Conservation (phyloP, 2,797 vertebrate genomes). For the Phoebastria nigripes region DNA sequence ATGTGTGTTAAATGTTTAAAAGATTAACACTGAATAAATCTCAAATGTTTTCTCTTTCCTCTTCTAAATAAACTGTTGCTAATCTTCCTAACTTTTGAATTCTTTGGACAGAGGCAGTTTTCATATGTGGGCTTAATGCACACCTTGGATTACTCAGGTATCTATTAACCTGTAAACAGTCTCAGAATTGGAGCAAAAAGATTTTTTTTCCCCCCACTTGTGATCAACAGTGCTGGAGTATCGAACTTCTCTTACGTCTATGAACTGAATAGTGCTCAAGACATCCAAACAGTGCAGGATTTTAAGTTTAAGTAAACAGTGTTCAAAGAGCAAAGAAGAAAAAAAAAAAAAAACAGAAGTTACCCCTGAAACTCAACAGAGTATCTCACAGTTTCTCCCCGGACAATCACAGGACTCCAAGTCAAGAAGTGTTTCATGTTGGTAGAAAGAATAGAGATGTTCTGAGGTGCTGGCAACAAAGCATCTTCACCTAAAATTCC, state of each 20-base stretch:
- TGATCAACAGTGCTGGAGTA: not conserved
- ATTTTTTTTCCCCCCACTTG: not conserved
- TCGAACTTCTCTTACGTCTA: not conserved
- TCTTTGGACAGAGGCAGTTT: not conserved
- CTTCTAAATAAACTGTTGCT: not conserved
- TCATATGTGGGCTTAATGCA: not conserved
- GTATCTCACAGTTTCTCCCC: constrained; percentile 66
- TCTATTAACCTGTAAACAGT: not conserved
- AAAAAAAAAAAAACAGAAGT: not conserved
- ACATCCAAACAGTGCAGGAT: not conserved
- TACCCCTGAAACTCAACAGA: constrained; percentile 80
- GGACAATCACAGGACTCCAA: constrained; percentile 69
- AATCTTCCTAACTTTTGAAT: not conserved
- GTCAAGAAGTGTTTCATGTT: constrained; percentile 80
- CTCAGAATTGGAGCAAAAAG: not conserved
- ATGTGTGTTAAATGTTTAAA: not conserved
- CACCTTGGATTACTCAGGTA: not conserved
- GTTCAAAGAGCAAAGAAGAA: not conserved
- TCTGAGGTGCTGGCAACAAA: constrained; percentile 69
- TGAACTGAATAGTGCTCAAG: not conserved
- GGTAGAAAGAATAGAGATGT: constrained; percentile 73
- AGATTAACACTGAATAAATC: not conserved
- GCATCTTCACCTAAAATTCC: constrained; percentile 29
- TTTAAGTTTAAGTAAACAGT: not conserved
- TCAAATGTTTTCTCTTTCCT: not conserved